Conservation (phyloP, 2,113 vertebrate genomes). For the Ceyx melanurus region DNA sequence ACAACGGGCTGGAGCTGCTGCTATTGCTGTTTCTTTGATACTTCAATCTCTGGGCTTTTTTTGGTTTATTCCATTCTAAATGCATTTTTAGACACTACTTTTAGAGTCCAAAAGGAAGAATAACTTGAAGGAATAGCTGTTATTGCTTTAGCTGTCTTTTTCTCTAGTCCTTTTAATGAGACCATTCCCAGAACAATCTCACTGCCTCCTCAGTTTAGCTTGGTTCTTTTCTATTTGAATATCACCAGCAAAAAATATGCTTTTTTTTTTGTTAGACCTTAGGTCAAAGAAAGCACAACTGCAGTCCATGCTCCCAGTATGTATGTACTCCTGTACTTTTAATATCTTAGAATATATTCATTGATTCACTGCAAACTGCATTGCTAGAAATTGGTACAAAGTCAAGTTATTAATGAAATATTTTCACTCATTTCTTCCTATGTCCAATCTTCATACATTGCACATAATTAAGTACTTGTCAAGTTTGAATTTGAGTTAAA, state of each 20-base stretch:
- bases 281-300: too few relatives aligned
- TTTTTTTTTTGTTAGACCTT: too few relatives aligned
- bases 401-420: constrained; percentile 26
- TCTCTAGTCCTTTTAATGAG: background rate
- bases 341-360: background rate
- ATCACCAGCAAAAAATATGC: too few relatives aligned
- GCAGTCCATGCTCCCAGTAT: too few relatives aligned
- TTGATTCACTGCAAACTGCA: background rate
- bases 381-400: background rate
- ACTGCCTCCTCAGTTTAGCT: background rate
- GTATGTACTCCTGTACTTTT: background rate
- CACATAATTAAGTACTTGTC: background rate
- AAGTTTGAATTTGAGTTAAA: background rate
- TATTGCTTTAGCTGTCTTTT: background rate
- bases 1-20: background rate
- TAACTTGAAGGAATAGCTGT: background rate
- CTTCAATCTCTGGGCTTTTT: background rate
- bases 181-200: background rate
- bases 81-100: background rate
- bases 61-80: background rate
- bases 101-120: background rate
- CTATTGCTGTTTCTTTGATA: background rate
- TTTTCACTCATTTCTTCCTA: background rate
- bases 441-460: background rate
- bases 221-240: background rate